These are phyloP conservation scores for Cyprinodon diabolis DNA, from an alignment of 2,797 vertebrate genomes.

Conservation along the genomic window DNA sequence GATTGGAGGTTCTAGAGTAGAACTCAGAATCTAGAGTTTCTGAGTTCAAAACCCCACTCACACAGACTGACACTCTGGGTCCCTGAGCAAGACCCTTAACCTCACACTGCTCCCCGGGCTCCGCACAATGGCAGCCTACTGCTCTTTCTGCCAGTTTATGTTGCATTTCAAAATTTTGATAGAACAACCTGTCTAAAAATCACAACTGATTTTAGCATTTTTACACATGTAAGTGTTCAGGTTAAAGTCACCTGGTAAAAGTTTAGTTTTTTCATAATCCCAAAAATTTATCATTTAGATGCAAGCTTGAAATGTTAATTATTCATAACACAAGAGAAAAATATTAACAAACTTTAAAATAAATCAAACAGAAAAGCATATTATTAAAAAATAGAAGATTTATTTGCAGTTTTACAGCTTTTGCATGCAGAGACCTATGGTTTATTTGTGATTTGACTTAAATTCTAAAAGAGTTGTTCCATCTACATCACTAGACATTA, in stretches of 20 bases:
- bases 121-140: no score
- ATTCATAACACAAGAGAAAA: not conserved
- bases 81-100: no score
- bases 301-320: not conserved
- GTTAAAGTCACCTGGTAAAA: not conserved
- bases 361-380: slow-evolving; percentile 19
- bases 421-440: slow-evolving; percentile 7
- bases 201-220: not conserved
- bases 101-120: no score
- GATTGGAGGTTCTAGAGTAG: no score
- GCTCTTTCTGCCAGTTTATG: no score
- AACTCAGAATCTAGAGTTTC: no score
- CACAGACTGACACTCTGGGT: no score
- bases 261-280: not conserved
- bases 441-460: slow-evolving; percentile 29
- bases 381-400: slow-evolving; percentile 8
- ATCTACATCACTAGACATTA: slow-evolving; percentile 32
- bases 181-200: not conserved
- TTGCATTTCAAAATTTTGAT: no score
- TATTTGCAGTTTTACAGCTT: slow-evolving; percentile 23
- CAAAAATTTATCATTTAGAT: slow-evolving; percentile 2
- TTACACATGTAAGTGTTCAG: not conserved
- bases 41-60: no score
- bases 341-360: slow-evolving; percentile 10
- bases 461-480: slow-evolving; percentile 12